Evolutionary conservation across 2,113 vertebrate species (phyloP).

Genomic region (Addax nasomaculatus): DNA sequence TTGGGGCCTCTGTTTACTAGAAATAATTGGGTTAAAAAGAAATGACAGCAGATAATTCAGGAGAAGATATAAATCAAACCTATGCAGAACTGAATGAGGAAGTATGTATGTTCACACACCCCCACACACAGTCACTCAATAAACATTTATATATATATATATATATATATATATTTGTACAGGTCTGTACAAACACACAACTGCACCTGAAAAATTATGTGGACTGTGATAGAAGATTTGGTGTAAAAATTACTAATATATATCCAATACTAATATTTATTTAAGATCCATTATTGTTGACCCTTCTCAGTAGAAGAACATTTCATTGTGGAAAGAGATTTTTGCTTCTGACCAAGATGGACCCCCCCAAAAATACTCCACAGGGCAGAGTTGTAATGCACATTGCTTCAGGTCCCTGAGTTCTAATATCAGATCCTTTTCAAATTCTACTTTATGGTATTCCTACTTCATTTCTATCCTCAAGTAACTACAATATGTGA

Average conservation of each 20-base stretch:
- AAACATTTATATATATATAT: not conserved
- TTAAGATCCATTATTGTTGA: not conserved
- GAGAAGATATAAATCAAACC: not conserved
- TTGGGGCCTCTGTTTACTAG: not conserved
- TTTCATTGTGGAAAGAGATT: not conserved
- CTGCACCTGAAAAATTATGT: not conserved
- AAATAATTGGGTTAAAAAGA: not conserved
- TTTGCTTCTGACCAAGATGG: not conserved
- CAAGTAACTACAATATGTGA: not conserved
- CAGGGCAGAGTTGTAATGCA: not conserved
- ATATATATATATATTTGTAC: not conserved
- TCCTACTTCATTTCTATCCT: not conserved
- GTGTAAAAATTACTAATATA: not conserved
- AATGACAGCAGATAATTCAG: not conserved
- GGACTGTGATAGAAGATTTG: not conserved
- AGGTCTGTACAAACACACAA: not conserved
- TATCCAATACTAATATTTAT: not conserved
- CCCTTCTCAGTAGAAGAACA: not conserved
- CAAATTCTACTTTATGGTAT: not conserved
- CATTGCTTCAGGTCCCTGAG: accelerated
- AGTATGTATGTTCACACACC: not conserved
- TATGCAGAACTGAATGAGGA: not conserved
- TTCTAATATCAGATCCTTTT: not conserved
- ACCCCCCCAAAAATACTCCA: not conserved
- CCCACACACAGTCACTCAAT: not conserved